Evolutionary conservation across 2,113 vertebrate species (phyloP).

Genomic region (Peromyscus californicus): DNA sequence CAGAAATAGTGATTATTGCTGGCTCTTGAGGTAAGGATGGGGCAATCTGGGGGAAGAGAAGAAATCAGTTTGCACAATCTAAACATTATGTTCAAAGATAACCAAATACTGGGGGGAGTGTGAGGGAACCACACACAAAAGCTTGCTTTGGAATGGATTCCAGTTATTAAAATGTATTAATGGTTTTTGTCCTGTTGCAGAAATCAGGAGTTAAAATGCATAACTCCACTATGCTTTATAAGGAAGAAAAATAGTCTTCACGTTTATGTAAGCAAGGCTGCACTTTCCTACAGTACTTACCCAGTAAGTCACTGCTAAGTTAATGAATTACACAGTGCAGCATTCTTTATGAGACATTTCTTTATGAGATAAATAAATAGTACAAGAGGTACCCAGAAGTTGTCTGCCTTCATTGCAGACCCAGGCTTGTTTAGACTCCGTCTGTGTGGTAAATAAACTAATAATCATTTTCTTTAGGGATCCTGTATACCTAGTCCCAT

Average conservation of each 20-base stretch:
- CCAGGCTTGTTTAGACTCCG: not conserved
- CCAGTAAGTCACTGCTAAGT: not conserved
- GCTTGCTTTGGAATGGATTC: not conserved
- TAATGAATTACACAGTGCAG: not conserved
- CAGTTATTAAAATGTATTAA: not conserved
- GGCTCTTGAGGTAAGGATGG: not conserved
- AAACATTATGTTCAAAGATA: not conserved
- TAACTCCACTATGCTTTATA: not conserved
- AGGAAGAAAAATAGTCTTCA: not conserved
- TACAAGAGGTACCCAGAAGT: not conserved
- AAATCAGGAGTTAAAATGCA: not conserved
- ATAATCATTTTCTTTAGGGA: conserved; percentile 23
- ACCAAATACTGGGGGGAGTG: not conserved
- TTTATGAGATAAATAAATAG: not conserved
- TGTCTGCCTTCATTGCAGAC: not conserved
- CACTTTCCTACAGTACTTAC: not conserved
- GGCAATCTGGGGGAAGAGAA: not conserved
- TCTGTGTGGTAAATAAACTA: not conserved
- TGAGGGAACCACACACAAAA: not conserved
- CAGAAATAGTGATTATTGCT: not conserved
- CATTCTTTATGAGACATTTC: not conserved
- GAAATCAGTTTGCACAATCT: not conserved
- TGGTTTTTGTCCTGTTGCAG: not conserved
- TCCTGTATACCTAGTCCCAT: not conserved
- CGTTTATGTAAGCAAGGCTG: not conserved